Percentiles rank a stretch among this genome's conserved stretches.
phyloP scores from a whole-genome alignment of 2,113 vertebrate genomes.

The Dasypus novemcinctus region DNA sequence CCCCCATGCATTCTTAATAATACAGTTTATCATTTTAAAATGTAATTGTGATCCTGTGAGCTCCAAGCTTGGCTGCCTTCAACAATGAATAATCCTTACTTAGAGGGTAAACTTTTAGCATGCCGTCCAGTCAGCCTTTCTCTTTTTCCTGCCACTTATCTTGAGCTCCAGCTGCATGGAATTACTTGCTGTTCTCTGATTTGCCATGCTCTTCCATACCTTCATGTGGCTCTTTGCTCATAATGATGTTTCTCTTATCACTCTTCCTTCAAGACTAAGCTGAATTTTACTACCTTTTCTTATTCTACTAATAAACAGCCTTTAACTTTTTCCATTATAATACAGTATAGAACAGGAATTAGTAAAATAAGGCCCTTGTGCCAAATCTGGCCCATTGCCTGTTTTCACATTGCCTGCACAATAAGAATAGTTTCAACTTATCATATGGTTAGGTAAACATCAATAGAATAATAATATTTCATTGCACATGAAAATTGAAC shows the following conservation, averaged over 20 bases:
- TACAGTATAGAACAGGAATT: background rate
- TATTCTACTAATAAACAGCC: background rate
- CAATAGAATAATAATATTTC: background rate
- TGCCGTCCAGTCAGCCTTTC: background rate
- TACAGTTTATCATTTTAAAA: constrained; percentile 15
- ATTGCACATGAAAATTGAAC: background rate
- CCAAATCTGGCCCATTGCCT: background rate
- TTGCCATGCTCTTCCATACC: background rate
- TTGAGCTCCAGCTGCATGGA: background rate
- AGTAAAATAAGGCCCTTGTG: background rate
- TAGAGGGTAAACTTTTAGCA: background rate
- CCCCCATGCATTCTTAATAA: background rate
- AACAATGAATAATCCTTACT: background rate
- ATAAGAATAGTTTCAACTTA: constrained; percentile 17
- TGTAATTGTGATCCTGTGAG: background rate
- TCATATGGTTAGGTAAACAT: constrained; percentile 36
- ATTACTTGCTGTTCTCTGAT: background rate
- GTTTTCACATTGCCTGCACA: constrained; percentile 5
- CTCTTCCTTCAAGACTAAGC: background rate
- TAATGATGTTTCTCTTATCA: background rate
- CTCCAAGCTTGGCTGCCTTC: background rate
- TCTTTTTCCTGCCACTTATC: background rate
- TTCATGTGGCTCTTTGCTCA: background rate
- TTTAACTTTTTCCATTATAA: background rate
- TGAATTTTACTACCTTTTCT: background rate